Percentiles rank a stretch among this genome's conserved stretches.
Evolutionary conservation across 2,113 vertebrate species (phyloP).

Genomic region (Saguinus imperator): DNA sequence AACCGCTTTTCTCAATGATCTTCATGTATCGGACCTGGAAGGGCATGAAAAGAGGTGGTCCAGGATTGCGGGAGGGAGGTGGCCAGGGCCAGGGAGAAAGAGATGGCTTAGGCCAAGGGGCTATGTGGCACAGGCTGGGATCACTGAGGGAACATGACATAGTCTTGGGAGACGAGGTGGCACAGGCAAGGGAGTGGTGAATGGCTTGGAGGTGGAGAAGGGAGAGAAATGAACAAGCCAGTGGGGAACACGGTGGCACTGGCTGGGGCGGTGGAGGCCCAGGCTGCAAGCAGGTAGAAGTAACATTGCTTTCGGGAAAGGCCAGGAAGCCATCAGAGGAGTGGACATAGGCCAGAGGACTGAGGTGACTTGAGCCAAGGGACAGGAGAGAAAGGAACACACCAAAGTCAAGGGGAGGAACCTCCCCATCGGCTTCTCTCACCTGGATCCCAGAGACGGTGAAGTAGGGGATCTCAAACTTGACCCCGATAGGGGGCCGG

Average conservation of each 20-base stretch:
- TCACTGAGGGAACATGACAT: no score
- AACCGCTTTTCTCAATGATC: conserved; percentile 96
- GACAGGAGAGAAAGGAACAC: not conserved
- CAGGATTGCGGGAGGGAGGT: not conserved
- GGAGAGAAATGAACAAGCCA: not conserved
- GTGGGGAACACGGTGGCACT: not conserved
- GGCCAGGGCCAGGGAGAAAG: not conserved
- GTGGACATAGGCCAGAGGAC: not conserved
- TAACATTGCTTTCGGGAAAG: not conserved
- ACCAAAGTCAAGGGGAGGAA: not conserved
- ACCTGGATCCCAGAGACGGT: conserved; percentile 98
- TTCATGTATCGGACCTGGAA: conserved; percentile 95
- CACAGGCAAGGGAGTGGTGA: not conserved
- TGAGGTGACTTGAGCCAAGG: not conserved
- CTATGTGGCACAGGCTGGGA: not conserved
- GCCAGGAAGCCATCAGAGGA: not conserved
- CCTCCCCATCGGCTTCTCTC: not conserved
- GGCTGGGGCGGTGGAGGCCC: not conserved
- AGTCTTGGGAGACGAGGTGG: not conserved
- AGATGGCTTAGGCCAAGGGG: not conserved
- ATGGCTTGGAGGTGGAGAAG: not conserved
- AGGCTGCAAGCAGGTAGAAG: not conserved
- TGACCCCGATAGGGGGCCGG: conserved; percentile 93
- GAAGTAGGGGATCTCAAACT: conserved; percentile 97
- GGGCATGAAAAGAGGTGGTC: not conserved